These are phyloP conservation scores for Martes martes DNA, from an alignment of 2,113 vertebrate species.

Conservation along the genomic window DNA sequence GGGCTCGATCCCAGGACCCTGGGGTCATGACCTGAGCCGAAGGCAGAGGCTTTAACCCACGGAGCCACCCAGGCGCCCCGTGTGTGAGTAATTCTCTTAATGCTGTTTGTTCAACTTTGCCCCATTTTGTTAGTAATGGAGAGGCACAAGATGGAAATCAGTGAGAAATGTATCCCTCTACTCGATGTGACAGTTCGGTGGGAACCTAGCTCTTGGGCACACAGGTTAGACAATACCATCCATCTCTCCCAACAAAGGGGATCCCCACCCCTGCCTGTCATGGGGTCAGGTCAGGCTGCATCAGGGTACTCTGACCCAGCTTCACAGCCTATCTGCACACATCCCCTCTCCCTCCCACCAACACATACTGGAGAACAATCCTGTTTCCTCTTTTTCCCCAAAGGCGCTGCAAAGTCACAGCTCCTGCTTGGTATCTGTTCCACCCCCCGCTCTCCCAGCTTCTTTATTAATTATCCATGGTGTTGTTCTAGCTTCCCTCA, in stretches of 20 bases:
- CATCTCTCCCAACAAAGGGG: not conserved
- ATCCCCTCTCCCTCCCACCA: not conserved
- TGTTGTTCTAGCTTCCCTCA: not conserved
- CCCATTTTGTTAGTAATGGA: not conserved
- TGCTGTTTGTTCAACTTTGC: not conserved
- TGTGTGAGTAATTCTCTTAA: not conserved
- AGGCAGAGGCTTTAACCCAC: too few relatives aligned
- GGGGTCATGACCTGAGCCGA: too few relatives aligned
- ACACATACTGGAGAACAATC: not conserved
- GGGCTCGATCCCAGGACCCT: too few relatives aligned
- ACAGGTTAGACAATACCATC: not conserved
- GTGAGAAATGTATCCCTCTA: not conserved
- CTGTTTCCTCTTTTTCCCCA: not conserved
- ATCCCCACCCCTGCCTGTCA: not conserved
- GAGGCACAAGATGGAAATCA: not conserved
- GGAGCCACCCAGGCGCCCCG: too few relatives aligned
- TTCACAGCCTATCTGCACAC: not conserved
- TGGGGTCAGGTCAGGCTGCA: not conserved
- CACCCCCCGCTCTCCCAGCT: not conserved
- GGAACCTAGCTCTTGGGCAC: not conserved
- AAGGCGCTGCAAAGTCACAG: not conserved
- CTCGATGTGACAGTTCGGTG: not conserved
- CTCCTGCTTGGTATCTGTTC: not conserved
- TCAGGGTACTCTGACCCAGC: not conserved
- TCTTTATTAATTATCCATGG: not conserved